Base-by-base conservation (phyloP, 2,113 vertebrate species). In the Oophaga pumilio region DNA sequence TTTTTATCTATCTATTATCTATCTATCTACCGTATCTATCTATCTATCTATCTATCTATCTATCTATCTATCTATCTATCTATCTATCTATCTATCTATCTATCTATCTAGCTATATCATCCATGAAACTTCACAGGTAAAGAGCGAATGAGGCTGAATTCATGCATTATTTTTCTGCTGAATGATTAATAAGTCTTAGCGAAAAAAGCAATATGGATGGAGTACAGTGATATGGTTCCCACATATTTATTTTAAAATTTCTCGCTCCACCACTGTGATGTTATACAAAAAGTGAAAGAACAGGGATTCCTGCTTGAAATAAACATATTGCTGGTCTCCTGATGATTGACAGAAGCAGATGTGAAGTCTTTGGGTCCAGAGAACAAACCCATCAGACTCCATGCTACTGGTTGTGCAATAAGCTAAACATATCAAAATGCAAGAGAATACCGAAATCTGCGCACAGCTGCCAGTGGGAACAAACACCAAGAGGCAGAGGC, bases 371-470 rank as follows among this genome's bases (percentile, higher is more conserved):
- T 56, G 33, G 43, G 28, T 6, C 12, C 22, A 50, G 62, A 79
- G 86, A 80, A 69, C 62, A 73, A 59, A 71, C 77, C 59, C 85
- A 79, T 20, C 24, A 80, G 43, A 66, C 86, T 60, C 62, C 53
- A 82, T 62, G 79, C 56, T 76, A 74, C 80, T 73, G 26, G 53
- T 82, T 59, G 43, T 17, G 26, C 24, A 53, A 68, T 52, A 78
- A 86, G 74, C 85, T 57, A 79, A 86, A 76, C 49, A 86, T 86
- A 76, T 77, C 66, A 57, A 85, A 86, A 86, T 86, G 59, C 60
- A 53, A 78, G 60, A 86, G 49, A 86, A 77, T 26, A 78, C 43
- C 60, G 52, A 86, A 86, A 78, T 50, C 85, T 86, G 85, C 6
- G 60, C 57, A 28, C 85, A 86, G 85, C 85, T 86, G 85, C 76